Evolutionary conservation across 2,797 vertebrate genomes (phyloP), one percentile per base, ranked within the genome.

Genomic region (Enteromius viviparus): DNA sequence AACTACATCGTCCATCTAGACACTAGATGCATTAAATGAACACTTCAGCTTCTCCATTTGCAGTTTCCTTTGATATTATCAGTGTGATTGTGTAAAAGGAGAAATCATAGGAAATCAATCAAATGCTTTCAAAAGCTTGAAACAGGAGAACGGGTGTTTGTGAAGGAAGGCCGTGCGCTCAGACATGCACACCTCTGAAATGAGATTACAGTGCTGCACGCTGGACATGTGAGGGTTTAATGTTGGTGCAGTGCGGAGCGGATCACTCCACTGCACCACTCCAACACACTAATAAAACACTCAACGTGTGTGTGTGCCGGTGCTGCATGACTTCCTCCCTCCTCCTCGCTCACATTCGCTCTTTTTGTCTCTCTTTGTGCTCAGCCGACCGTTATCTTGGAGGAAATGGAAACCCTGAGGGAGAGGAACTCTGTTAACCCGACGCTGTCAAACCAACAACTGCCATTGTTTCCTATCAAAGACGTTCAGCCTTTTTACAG

Each of bases 361-460:
- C 66, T 23, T 45, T 69, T 45, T 42, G 40, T 69, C 53, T 58
- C 65, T 72, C 19, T 58, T 32, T 74, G 37, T 71, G 51, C 45
- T 69, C 65, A 70, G 32, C 47, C 47, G 32, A 42, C 37, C 2
- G 62, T 47, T 71, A 21, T 53, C 23, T 12, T 4, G 23, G 34
- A 58, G 78, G 78, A 79, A 69, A 79, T 55, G 15, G 47, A 81
- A 81, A 79, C 47, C 77, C 77, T 42, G 32, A 68, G 64, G 76
- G 47, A 79, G 9, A 68, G 9, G 32, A 79, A 40, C 77, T 55
- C 47, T 53, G 34, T 37, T 26, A 80, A 69, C 65, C 47, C 34
- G 6, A 42, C n/a, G 3, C 78, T 69, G 65, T 69, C 49, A 69
- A 42, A 80, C 37, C 78, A 55, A 49, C 62, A 78, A 62, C 21